Conservation (phyloP, 2,888 invertebrate genomes). For the Odontothrips loti region DNA sequence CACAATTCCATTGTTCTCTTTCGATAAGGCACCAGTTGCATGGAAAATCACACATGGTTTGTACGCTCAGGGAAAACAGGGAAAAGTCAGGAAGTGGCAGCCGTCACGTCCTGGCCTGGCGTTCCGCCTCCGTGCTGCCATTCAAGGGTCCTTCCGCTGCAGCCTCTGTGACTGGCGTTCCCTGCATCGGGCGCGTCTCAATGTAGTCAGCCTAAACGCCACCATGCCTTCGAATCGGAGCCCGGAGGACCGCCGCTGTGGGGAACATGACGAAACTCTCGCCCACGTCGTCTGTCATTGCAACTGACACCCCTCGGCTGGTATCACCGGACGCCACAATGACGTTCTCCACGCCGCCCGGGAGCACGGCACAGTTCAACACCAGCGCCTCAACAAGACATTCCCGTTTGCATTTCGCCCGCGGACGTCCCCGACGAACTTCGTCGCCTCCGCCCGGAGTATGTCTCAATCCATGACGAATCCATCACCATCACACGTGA, state of each 20-base stretch:
- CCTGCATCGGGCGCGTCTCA: conserved; percentile 44
- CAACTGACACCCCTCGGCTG: conserved; percentile 40
- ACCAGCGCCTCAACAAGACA: no score
- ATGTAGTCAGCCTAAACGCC: conserved; percentile 42
- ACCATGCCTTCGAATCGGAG: conserved; percentile 34
- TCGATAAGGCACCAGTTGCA: background rate
- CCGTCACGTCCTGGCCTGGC: no score
- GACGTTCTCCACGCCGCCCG: conserved; percentile 32
- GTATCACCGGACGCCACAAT: background rate
- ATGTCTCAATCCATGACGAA: no score
- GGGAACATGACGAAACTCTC: conserved; percentile 41
- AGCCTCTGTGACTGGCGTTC: conserved; percentile 45
- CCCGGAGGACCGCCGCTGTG: conserved; percentile 41
- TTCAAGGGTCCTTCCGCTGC: no score
- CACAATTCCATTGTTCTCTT: background rate
- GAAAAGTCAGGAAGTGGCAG: no score
- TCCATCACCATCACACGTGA: no score
- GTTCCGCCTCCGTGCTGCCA: no score
- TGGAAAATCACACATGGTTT: background rate
- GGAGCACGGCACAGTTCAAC: conserved; percentile 37
- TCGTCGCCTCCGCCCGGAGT: conserved; percentile 37
- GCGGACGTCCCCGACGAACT: conserved; percentile 41
- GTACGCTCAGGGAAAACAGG: no score
- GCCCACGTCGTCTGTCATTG: conserved; percentile 45
- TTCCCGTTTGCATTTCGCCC: no score